Conservation (phyloP, 2,888 invertebrate genomes). For the Platycnemis pennipes region DNA sequence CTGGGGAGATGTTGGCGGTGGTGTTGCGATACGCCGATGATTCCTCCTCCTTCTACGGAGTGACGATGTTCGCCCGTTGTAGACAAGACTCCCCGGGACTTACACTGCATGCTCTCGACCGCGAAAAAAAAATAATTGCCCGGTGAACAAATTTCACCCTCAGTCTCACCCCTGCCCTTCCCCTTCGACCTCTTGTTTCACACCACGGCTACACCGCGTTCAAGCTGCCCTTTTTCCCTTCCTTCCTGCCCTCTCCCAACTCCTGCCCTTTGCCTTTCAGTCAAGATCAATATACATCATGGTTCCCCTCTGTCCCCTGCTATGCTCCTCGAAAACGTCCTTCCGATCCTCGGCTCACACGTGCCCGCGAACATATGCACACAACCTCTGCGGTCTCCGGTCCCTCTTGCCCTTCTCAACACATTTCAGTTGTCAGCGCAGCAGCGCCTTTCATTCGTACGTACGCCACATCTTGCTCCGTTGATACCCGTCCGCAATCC, state of each 20-base stretch:
- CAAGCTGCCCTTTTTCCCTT: not conserved
- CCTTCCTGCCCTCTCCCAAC: not conserved
- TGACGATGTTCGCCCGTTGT: not conserved
- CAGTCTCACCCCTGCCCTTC: not conserved
- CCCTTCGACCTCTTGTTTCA: not conserved
- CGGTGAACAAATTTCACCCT: not conserved
- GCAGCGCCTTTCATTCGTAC: not conserved
- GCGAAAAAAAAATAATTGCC: not conserved
- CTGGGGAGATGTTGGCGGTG: too few species aligned
- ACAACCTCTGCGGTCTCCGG: not conserved
- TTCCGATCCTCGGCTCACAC: not conserved
- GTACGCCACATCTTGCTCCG: not conserved
- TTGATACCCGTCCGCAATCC: not conserved
- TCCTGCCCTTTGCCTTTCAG: not conserved
- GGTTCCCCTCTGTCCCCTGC: not conserved
- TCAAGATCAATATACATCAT: not conserved
- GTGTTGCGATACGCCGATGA: not conserved
- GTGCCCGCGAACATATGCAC: not conserved
- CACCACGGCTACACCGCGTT: not conserved
- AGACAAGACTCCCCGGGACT: not conserved
- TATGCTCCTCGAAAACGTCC: not conserved
- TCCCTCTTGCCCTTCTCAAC: not conserved
- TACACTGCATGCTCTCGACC: not conserved
- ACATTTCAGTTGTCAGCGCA: not conserved
- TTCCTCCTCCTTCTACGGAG: not conserved